These are phyloP conservation scores for Clepsis dumicolana DNA, from an alignment of 2,888 invertebrate species.

Conservation along the genomic window DNA sequence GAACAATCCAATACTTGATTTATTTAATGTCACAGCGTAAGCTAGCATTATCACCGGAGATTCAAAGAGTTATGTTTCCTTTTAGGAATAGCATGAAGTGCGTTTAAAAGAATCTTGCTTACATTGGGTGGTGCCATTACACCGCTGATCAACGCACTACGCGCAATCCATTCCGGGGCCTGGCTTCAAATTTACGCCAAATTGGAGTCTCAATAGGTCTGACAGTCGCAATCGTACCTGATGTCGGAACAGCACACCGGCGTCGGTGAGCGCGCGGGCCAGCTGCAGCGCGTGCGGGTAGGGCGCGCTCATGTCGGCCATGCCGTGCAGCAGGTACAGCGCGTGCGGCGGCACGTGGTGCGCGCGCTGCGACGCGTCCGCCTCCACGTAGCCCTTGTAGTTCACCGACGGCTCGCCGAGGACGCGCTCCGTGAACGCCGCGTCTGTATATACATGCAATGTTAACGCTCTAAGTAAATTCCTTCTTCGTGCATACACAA, in stretches of 20 bases:
- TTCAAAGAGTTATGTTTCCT: no score
- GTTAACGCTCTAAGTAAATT: no score
- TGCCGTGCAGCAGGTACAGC: slow-evolving; percentile 96
- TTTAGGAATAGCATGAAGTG: background rate
- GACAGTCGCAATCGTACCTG: slow-evolving; percentile 87
- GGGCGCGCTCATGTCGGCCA: slow-evolving; percentile 96
- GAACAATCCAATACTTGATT: slow-evolving; percentile 50
- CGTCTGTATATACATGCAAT: slow-evolving; percentile 87
- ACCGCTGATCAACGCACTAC: no score
- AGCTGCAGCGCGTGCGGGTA: slow-evolving; percentile 97
- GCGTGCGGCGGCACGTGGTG: slow-evolving; percentile 95
- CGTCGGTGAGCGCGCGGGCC: slow-evolving; percentile 94
- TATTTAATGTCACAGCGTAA: background rate
- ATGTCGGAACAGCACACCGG: slow-evolving; percentile 95
- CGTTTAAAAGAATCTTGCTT: no score
- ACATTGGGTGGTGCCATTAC: no score
- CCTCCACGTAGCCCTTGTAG: slow-evolving; percentile 96
- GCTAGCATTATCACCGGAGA: no score
- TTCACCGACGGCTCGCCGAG: slow-evolving; percentile 95
- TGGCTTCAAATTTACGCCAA: no score
- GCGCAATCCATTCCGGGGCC: no score
- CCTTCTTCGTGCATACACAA: no score
- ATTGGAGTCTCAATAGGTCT: no score
- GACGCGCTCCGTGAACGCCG: slow-evolving; percentile 97
- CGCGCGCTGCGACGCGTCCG: slow-evolving; percentile 95